Conservation (phyloP, 2,113 vertebrate genomes). For the Aix galericulata region DNA sequence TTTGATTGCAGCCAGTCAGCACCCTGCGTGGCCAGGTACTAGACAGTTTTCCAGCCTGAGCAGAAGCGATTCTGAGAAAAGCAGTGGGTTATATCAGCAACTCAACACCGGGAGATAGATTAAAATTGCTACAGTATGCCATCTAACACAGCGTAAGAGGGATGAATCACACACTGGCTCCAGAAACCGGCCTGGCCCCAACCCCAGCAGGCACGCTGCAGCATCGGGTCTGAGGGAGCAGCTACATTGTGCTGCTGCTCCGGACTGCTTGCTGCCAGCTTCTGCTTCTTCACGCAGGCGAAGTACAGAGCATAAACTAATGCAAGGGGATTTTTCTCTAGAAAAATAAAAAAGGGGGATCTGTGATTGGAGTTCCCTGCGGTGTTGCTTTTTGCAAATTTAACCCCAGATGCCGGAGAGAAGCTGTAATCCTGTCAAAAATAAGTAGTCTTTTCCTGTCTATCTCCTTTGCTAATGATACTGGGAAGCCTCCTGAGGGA, state of each 20-base stretch:
- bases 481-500: background rate
- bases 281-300: background rate
- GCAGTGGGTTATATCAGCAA: background rate
- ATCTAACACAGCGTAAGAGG: accelerated
- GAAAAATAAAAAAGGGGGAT: background rate
- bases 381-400: background rate
- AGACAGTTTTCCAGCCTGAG: background rate
- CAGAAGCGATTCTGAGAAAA: background rate
- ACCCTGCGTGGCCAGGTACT: background rate
- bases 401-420: background rate
- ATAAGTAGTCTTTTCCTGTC: background rate
- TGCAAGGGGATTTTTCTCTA: background rate
- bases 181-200: background rate
- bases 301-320: background rate
- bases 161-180: background rate
- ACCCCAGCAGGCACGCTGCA: too few species aligned
- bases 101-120: accelerated
- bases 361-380: background rate
- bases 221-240: too few species aligned
- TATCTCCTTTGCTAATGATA: background rate
- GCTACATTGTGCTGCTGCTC: background rate
- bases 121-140: background rate
- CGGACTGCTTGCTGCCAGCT: background rate
- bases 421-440: background rate
- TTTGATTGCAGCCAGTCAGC: background rate